A percentile compares a stretch with the other conserved stretches of the same genome.
Conservation (phyloP, 2,113 vertebrate genomes). For the Syrmaticus mikado region DNA sequence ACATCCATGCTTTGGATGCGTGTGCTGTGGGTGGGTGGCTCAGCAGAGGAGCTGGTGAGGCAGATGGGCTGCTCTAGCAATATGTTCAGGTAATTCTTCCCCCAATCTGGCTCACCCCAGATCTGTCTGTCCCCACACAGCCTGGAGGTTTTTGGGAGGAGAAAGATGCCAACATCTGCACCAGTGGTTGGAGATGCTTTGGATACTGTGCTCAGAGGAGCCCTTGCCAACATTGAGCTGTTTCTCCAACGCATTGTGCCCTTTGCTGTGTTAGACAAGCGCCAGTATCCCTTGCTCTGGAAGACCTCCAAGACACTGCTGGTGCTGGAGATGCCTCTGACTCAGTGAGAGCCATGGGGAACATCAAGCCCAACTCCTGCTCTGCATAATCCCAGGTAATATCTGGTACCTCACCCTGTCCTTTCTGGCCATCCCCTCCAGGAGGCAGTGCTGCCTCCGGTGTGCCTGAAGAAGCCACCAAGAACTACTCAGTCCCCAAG, state of each 20-base stretch:
- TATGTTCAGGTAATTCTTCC: neutral
- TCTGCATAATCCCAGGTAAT: neutral
- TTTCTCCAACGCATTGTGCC: neutral
- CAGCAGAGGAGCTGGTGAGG: neutral
- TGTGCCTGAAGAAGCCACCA: neutral
- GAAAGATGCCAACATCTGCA: neutral
- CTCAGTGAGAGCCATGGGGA: neutral
- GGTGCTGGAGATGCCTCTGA: neutral
- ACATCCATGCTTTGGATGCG: neutral
- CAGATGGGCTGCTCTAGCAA: neutral
- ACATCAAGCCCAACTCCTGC: neutral
- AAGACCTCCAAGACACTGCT: neutral
- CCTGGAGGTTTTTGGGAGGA: neutral
- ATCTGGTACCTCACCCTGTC: neutral
- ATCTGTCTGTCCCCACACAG: neutral
- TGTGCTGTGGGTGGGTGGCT: neutral
- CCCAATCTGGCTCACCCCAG: rapidly evolving
- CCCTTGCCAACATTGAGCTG: neutral
- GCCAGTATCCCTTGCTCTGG: neutral
- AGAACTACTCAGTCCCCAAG: neutral
- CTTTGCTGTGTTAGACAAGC: neutral
- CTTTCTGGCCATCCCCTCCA: neutral
- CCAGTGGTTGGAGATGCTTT: neutral
- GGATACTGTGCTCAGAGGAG: neutral
- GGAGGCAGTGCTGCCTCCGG: neutral